A percentile compares a stretch with the other conserved stretches of the same genome.
Conservation (phyloP, 1,140 invertebrate species). For the Magallana gigas region DNA sequence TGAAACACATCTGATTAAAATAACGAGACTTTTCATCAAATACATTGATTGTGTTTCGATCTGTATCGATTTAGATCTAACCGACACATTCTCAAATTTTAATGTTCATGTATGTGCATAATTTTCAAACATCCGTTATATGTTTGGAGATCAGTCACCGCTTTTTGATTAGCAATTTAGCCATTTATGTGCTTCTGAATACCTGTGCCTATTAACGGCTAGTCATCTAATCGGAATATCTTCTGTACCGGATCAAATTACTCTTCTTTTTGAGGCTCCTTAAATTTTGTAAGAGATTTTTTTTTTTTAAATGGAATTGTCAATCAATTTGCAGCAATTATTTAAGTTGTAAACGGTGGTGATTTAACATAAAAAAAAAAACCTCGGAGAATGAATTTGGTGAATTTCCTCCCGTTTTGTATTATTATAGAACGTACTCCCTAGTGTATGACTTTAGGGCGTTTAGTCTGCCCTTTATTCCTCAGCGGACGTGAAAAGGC, state of each 20-base stretch:
- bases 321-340: slow-evolving; percentile 24
- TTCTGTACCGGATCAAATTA: slow-evolving; percentile 2
- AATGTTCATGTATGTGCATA: not conserved
- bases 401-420: not conserved
- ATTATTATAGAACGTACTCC: not conserved
- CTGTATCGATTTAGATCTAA: not conserved
- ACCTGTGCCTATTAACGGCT: not conserved
- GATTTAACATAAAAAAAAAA: not conserved
- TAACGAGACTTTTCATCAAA: not conserved
- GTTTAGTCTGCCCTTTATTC: too few species aligned
- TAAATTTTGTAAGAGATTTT: not conserved
- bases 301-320: not conserved
- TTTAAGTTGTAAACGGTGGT: not conserved
- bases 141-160: not conserved
- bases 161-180: not conserved
- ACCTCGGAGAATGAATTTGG: not conserved
- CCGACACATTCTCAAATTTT: not conserved
- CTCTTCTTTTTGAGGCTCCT: slow-evolving; percentile 4
- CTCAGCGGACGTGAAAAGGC: too few species aligned
- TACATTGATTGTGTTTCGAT: not conserved
- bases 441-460: not conserved
- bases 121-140: slow-evolving; percentile 9
- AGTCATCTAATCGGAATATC: slow-evolving; percentile 6
- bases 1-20: slow-evolving; percentile 6
- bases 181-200: not conserved